Percentiles rank a stretch among this genome's conserved stretches.
Conservation (phyloP, 1,140 invertebrate genomes). For the Trichoplusia ni region DNA sequence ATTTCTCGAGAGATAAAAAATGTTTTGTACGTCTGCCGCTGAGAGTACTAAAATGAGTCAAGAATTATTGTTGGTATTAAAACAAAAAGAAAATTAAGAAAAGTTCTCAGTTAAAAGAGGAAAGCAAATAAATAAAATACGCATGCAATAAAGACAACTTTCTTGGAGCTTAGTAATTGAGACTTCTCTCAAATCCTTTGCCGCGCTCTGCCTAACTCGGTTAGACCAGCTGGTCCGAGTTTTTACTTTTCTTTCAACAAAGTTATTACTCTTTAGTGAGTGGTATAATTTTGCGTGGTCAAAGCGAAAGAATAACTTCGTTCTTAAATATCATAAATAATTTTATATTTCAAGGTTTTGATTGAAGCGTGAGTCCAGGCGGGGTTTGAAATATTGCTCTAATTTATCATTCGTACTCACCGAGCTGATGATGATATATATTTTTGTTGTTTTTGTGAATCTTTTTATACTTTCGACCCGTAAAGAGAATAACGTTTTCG, state of each 20-base stretch:
- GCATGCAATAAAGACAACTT: conserved; percentile 54
- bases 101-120: conserved; percentile 39
- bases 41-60: background rate
- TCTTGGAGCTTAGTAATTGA: conserved; percentile 57
- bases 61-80: background rate
- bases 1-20: too few species aligned
- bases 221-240: conserved; percentile 51
- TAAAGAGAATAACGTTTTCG: too few species aligned
- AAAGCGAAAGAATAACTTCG: conserved; percentile 18
- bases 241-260: conserved; percentile 52
- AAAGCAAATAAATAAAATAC: conserved; percentile 40
- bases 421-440: too few species aligned
- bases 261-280: conserved; percentile 48
- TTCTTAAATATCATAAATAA: too few species aligned
- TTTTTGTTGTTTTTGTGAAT: too few species aligned
- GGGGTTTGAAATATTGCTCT: too few species aligned
- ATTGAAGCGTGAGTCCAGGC: too few species aligned
- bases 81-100: conserved; percentile 29
- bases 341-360: too few species aligned
- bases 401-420: too few species aligned
- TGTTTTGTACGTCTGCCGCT: background rate
- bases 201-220: conserved; percentile 55
- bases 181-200: conserved; percentile 55
- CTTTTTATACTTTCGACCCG: too few species aligned
- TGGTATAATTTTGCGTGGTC: conserved; percentile 33